Evolutionary conservation across 2,797 vertebrate species (phyloP), one percentile per base, ranked within the genome.

Genomic region (Florisuga fusca): DNA sequence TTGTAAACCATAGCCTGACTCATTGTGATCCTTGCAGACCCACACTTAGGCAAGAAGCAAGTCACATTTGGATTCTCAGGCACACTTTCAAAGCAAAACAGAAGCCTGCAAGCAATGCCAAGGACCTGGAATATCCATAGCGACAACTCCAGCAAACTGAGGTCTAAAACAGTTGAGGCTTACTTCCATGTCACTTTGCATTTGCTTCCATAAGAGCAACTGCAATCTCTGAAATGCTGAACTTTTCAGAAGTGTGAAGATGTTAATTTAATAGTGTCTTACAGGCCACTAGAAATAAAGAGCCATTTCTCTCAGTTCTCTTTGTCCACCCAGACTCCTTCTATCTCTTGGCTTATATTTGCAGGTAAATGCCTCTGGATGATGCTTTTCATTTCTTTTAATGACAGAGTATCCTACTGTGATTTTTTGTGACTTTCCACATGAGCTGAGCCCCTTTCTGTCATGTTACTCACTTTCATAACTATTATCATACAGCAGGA

Each of bases 1-100:
- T 82, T 93, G 79, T 88, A 88, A 92, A 86, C 34, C 14, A 3
- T 71, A 87, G 80, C 20, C 68, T 94, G 91, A 84, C 61, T 94
- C 88, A 88, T 10, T 79, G 72, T 41, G 81, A 67, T 89, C 55
- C 50, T 67, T 90, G 53, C 31, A 69, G 48, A 46, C 50, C 34
- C 61, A 57, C 0, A 0, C 15, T 92, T 64, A 81, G 75, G 57
- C 58, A 88, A 82, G 67, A 86, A 81, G 29, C 80, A 85, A 71
- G 43, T 75, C 57, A 61, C 33, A 59, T 88, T 81, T 63, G 26
- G 59, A 61, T 81, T 82, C 71, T 72, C 64, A 57, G 20, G 66
- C 29, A 19, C 46, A n/a, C 36, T 63, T 82, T 72, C 59, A 83
- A 46, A 89, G 51, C 50, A 83, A 72, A 33, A 41, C 10, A 48